These are phyloP conservation scores for Diaperis boleti DNA, from an alignment of 2,888 invertebrate species.

Conservation along the genomic window DNA sequence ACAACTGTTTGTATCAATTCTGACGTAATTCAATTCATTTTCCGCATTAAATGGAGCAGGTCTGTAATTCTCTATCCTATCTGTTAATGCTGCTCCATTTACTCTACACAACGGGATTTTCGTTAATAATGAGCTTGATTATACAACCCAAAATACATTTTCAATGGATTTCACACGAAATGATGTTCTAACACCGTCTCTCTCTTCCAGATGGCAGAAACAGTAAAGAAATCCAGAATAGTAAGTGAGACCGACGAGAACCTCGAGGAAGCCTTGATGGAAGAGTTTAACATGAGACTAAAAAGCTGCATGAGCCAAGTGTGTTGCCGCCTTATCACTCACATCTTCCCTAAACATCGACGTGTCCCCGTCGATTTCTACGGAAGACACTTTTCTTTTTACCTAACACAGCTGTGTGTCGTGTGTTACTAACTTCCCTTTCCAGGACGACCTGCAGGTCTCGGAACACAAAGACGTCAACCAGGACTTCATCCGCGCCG, in stretches of 20 bases:
- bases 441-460: slow-evolving; percentile 59
- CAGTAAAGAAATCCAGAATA: slow-evolving; percentile 66
- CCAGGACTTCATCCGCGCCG: slow-evolving; percentile 57
- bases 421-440: slow-evolving; percentile 54
- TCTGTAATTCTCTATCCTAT: no score
- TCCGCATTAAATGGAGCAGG: no score
- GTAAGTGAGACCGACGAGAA: slow-evolving; percentile 60
- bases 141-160: no score
- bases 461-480: slow-evolving; percentile 51
- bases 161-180: no score
- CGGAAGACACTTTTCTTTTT: not conserved
- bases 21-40: no score
- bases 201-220: slow-evolving; percentile 65
- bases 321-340: slow-evolving; percentile 50
- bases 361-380: slow-evolving; percentile 3
- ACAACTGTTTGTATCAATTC: no score
- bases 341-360: slow-evolving; percentile 5
- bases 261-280: slow-evolving; percentile 64
- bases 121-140: no score
- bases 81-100: no score
- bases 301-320: slow-evolving; percentile 66
- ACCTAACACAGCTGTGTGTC: not conserved
- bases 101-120: no score
- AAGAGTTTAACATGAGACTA: slow-evolving; percentile 66
- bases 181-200: no score